Conservation (phyloP, 2,797 vertebrate genomes). For the Buceros bicornis region DNA sequence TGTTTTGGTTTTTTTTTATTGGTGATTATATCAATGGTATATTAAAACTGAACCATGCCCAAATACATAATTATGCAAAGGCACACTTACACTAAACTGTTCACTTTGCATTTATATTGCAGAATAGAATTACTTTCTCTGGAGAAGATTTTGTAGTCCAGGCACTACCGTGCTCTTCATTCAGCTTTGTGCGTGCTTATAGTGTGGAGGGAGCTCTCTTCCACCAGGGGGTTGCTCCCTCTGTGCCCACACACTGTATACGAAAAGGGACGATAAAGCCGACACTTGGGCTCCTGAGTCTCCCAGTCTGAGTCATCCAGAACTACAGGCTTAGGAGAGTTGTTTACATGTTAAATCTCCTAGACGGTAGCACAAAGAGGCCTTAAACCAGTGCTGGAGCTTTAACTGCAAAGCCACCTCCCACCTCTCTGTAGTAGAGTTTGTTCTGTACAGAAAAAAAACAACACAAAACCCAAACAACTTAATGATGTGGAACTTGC, state of each 20-base stretch:
- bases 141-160: background rate
- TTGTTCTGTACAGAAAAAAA: background rate
- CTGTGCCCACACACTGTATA: fast-evolving
- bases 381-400: background rate
- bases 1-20: slow-evolving; percentile 1
- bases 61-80: background rate
- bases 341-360: background rate
- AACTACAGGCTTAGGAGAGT: background rate
- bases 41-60: background rate
- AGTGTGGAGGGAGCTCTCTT: background rate
- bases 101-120: background rate
- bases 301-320: background rate
- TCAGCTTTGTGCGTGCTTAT: background rate
- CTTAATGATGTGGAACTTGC: background rate
- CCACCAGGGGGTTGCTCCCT: no score
- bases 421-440: background rate
- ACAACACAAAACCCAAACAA: background rate
- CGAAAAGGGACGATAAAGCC: background rate
- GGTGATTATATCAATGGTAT: background rate
- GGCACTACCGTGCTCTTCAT: background rate
- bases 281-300: background rate
- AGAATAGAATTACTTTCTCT: background rate
- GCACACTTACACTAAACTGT: background rate
- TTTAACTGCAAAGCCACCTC: background rate
- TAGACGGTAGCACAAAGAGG: background rate